phyloP scores from a whole-genome alignment of 2,113 vertebrate genomes.

The Microcebus jonahi region DNA sequence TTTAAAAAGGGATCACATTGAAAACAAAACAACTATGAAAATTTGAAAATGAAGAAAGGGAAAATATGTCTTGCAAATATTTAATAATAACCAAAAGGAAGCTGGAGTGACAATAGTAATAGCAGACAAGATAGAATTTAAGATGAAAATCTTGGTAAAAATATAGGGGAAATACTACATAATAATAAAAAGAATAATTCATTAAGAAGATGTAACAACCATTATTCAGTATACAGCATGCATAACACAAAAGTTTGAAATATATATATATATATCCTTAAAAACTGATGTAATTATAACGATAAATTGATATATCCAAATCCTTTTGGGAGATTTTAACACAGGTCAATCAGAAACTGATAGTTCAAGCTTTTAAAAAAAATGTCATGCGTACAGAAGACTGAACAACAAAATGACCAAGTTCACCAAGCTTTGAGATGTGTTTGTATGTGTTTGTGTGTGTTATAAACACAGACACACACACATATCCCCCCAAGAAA shows the following conservation, averaged over 20 bases:
- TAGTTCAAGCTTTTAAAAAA: not conserved
- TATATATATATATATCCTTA: not conserved
- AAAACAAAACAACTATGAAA: not conserved
- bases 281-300: not conserved
- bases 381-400: not conserved
- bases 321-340: not conserved
- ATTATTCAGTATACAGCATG: not conserved
- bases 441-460: not conserved
- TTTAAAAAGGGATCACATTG: not conserved
- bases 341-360: not conserved
- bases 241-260: not conserved
- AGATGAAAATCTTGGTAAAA: not conserved
- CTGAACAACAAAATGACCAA: not conserved
- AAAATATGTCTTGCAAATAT: not conserved
- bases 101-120: not conserved
- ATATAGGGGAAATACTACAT: not conserved
- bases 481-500: not conserved
- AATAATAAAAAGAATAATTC: not conserved
- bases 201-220: not conserved
- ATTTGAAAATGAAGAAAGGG: not conserved
- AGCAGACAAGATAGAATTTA: not conserved
- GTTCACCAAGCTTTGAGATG: not conserved
- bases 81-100: not conserved
- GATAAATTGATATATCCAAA: not conserved
- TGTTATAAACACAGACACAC: too few species aligned